Conservation (phyloP, 2,888 invertebrate species). For the Acleris laterana region DNA sequence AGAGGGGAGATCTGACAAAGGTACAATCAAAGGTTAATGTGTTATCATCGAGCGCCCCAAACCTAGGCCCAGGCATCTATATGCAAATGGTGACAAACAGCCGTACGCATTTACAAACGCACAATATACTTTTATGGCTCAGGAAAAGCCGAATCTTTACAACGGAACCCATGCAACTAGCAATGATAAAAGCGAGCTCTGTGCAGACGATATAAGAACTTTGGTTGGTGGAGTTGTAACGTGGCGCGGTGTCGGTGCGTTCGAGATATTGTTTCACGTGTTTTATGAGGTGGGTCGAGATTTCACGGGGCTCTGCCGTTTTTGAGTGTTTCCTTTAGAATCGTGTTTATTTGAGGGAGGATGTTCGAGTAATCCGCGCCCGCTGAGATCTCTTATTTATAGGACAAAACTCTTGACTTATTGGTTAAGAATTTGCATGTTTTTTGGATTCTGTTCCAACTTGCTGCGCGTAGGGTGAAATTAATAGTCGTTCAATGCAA, state of each 20-base stretch:
- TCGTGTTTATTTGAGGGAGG: slow-evolving; percentile 63
- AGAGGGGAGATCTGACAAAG: slow-evolving; percentile 31
- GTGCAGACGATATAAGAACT: slow-evolving; percentile 34
- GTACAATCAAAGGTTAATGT: slow-evolving; percentile 42
- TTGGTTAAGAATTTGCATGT: slow-evolving; percentile 37
- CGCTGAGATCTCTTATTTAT: slow-evolving; percentile 59
- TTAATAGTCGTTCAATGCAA: background rate
- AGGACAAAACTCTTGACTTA: slow-evolving; percentile 52
- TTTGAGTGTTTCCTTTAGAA: slow-evolving; percentile 67
- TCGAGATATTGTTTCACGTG: slow-evolving; percentile 81
- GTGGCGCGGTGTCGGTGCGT: slow-evolving; percentile 44
- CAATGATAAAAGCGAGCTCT: slow-evolving; percentile 45
- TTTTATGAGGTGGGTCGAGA: slow-evolving; percentile 82
- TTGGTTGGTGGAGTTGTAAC: background rate
- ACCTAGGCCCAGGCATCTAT: slow-evolving; percentile 63
- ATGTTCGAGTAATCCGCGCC: slow-evolving; percentile 60
- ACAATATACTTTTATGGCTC: slow-evolving; percentile 82
- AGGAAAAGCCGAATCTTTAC: slow-evolving; percentile 72
- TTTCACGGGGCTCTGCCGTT: slow-evolving; percentile 73
- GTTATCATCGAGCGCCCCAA: slow-evolving; percentile 43
- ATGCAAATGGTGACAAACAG: slow-evolving; percentile 83
- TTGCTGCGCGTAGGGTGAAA: background rate
- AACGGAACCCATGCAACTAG: slow-evolving; percentile 41
- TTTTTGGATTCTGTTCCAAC: slow-evolving; percentile 13
- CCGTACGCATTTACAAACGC: slow-evolving; percentile 77